These are phyloP conservation scores for Mesitornis unicolor DNA, from an alignment of 2,113 vertebrate genomes.

Conservation along the genomic window DNA sequence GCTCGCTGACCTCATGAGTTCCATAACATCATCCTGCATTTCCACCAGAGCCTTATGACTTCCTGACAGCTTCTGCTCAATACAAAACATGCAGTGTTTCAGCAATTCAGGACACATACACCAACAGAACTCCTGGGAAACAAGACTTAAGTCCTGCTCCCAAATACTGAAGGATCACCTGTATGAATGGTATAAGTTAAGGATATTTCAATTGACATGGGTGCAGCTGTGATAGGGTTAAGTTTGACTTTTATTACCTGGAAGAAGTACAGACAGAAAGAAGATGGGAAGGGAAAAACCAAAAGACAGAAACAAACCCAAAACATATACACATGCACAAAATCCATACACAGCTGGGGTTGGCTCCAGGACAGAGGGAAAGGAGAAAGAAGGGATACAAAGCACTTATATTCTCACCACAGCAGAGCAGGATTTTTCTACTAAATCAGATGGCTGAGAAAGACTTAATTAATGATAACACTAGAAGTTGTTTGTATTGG, in stretches of 20 bases:
- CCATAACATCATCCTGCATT: constrained; percentile 90
- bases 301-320: not conserved
- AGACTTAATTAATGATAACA: not conserved
- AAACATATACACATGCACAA: not conserved
- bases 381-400: not conserved
- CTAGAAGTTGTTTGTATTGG: not conserved
- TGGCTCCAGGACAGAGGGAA: not conserved
- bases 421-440: not conserved
- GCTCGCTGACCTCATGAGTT: constrained; percentile 84
- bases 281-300: not conserved
- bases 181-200: not conserved
- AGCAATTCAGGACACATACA: not conserved
- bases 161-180: not conserved
- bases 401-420: not conserved
- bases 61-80: constrained; percentile 89
- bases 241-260: not conserved
- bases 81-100: not conserved
- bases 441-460: not conserved
- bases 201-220: not conserved
- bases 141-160: not conserved
- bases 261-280: not conserved
- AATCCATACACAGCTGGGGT: not conserved
- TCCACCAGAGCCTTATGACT: constrained; percentile 97
- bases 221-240: not conserved
- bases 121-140: not conserved